phyloP scores from a whole-genome alignment of 2,888 invertebrate species.

The Hipparchia sbordonii region DNA sequence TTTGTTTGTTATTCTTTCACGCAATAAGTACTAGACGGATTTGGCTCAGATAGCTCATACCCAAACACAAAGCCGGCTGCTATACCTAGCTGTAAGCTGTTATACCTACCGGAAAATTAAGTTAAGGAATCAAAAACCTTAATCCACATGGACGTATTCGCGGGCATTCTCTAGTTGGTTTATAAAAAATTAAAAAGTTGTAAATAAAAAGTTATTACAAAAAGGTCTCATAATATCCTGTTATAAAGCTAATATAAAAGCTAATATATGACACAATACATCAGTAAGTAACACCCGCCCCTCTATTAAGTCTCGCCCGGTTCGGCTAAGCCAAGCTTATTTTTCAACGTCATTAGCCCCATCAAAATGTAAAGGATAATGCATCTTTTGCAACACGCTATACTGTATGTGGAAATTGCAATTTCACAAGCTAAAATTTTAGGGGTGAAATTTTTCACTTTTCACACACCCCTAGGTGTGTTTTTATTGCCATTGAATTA shows the following conservation, averaged over 20 bases:
- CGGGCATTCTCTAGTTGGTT: no score
- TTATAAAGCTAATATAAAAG: conserved; percentile 52
- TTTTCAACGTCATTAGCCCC: conserved; percentile 65
- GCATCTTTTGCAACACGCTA: conserved; percentile 44
- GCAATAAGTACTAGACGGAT: no score
- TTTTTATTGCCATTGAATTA: not conserved
- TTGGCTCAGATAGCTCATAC: no score
- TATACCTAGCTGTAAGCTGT: no score
- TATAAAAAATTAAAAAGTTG: not conserved
- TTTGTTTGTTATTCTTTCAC: no score
- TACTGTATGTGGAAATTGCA: conserved; percentile 46
- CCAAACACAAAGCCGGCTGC: no score
- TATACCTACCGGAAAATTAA: no score
- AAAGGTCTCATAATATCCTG: conserved; percentile 47
- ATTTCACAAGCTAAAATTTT: conserved; percentile 42
- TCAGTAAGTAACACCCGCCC: conserved; percentile 50
- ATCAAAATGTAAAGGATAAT: conserved; percentile 51
- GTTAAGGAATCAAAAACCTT: no score
- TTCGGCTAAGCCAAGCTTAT: conserved; percentile 56
- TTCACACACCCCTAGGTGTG: not conserved
- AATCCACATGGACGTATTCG: no score
- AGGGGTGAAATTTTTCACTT: conserved; percentile 23
- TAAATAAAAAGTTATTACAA: conserved; percentile 35
- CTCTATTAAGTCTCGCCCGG: conserved; percentile 49
- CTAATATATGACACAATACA: conserved; percentile 55